Base-by-base conservation (phyloP, 1,140 invertebrate species). In the Olivierus martensii region DNA sequence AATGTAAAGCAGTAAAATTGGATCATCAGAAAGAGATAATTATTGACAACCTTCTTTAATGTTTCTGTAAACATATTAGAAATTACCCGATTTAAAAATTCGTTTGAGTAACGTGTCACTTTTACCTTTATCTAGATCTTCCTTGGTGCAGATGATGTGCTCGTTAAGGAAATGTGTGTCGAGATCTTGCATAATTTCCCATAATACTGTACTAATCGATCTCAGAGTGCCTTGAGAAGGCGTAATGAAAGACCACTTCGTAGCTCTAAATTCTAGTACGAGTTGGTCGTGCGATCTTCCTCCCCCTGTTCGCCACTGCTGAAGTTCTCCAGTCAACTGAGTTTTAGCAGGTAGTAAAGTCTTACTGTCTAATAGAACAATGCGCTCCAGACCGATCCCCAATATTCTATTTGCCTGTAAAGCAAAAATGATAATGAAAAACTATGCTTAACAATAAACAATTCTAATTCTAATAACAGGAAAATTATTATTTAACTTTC, bases 331-430 rank as follows among this genome's bases (percentile, higher is more conserved):
- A 17, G 79, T 78, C 49, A 72, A 70, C 60, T 82, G 78, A 17
- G 69, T 69, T 61, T 78, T 77, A 7, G 77, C 69, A 17, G 79
- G 64, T 9, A 75, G 66, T 61, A 79, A 77, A 1, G 77, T 79
- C 58, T 78, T 77, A 62, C 71, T 75, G 69, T 83, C 79, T 42
- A 83, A 66, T 12, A 83, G 67, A 36, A 79, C 73, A 22, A 83
- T 73, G 57, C 73, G 75, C 49, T 77, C 73, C 21, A 70, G 67
- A 22, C 77, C 76, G 46, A 83, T 73, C 36, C 79, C 80, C 34
- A 83, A 65, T 1, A 83, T 61, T 5, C 80, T 67, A 14, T 76
- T 70, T 11, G 78, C 73, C 78, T 82, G 64, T 14, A 67, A 9
- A 28, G n/a, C n/a, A n/a, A n/a, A n/a, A n/a, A n/a, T n/a, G 1